Evolutionary conservation across 2,888 invertebrate species (phyloP).

Genomic region (Adineta ricciae): DNA sequence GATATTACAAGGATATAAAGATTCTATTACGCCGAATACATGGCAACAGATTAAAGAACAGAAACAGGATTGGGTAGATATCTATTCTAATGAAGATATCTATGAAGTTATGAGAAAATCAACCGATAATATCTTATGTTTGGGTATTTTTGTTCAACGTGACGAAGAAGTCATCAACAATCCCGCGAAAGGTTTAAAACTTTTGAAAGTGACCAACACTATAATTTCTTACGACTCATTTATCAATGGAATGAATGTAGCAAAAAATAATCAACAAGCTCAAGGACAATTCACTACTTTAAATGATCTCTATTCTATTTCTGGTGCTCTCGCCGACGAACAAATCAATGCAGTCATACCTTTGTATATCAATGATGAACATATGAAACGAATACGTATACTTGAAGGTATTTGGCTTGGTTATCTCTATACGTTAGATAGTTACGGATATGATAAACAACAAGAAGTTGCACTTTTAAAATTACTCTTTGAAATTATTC

Average conservation of each 20-base stretch:
- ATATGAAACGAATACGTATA: constrained; percentile 27
- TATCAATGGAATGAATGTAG: constrained; percentile 22
- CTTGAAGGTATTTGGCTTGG: constrained; percentile 28
- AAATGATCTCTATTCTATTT: constrained; percentile 14
- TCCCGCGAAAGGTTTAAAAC: constrained; percentile 25
- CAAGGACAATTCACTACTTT: constrained; percentile 6
- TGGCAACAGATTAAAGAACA: constrained; percentile 24
- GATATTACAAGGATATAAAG: constrained; percentile 24
- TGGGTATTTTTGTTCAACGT: constrained; percentile 23
- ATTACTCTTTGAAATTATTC: constrained; percentile 22
- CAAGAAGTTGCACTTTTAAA: constrained; percentile 20
- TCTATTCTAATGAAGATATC: constrained; percentile 22
- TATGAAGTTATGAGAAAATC: constrained; percentile 27
- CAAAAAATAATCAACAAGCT: constrained; percentile 21
- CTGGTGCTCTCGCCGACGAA: constrained; percentile 19
- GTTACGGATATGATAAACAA: constrained; percentile 27
- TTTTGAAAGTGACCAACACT: constrained; percentile 13
- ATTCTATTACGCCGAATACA: not conserved
- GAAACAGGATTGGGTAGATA: constrained; percentile 9
- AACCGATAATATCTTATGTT: constrained; percentile 23
- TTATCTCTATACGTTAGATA: constrained; percentile 24
- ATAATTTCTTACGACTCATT: constrained; percentile 25
- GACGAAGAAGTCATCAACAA: constrained; percentile 24
- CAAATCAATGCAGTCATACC: constrained; percentile 24
- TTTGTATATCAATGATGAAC: constrained; percentile 25